phyloP scores from a whole-genome alignment of 2,113 vertebrate genomes.

The Dicentrarchus labrax region DNA sequence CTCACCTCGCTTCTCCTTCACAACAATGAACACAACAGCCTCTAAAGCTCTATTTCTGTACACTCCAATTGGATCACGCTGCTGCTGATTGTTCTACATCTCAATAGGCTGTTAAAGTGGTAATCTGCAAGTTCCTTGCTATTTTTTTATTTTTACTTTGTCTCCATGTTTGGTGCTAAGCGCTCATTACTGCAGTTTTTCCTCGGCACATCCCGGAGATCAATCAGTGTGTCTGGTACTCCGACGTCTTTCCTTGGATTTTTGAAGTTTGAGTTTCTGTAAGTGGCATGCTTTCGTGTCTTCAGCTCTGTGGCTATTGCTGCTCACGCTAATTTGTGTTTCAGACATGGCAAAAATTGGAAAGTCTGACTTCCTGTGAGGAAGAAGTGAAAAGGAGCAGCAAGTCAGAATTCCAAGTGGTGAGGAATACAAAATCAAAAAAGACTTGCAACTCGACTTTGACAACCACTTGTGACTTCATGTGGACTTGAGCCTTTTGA shows the following conservation, averaged over 20 bases:
- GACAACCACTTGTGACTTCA: too few relatives aligned
- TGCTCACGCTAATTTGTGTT: slow-evolving; percentile 39
- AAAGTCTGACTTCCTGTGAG: slow-evolving; percentile 12
- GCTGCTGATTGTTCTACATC: slow-evolving; percentile 46
- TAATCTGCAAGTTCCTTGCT: slow-evolving; percentile 51
- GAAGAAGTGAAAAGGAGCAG: neutral
- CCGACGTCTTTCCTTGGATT: neutral
- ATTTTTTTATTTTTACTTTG: slow-evolving; percentile 41
- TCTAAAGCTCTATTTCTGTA: slow-evolving; percentile 69
- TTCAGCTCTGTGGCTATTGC: slow-evolving; percentile 20
- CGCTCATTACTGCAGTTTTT: slow-evolving; percentile 62
- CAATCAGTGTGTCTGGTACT: slow-evolving; percentile 16
- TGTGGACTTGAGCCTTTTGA: too few relatives aligned
- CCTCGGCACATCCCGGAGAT: slow-evolving; percentile 43
- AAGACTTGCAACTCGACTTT: too few relatives aligned
- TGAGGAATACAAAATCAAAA: neutral
- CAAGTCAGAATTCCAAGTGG: neutral
- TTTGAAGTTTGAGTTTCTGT: slow-evolving; percentile 49
- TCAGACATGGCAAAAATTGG: slow-evolving; percentile 19
- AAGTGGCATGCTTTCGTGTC: slow-evolving; percentile 34
- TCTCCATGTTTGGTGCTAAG: slow-evolving; percentile 58
- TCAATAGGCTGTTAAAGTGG: slow-evolving; percentile 52
- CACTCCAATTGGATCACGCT: slow-evolving; percentile 23
- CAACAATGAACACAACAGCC: slow-evolving; percentile 63
- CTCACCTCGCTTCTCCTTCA: slow-evolving; percentile 67